phyloP scores from a whole-genome alignment of 2,797 vertebrate species.

The Nyctibius grandis region DNA sequence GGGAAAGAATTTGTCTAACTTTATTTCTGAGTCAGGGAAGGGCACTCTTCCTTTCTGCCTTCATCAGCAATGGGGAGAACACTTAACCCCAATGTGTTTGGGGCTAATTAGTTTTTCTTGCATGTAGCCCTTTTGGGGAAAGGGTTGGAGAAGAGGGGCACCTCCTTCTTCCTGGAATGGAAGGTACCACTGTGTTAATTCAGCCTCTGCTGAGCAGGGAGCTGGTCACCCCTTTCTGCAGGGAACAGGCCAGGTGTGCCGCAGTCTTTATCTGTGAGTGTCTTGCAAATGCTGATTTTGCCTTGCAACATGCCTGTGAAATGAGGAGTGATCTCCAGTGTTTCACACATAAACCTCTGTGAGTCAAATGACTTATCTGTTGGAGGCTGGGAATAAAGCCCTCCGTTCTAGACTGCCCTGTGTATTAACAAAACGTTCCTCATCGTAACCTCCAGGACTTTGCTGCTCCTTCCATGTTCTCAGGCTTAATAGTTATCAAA shows the following conservation, averaged over 20 bases:
- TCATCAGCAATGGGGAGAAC: not conserved
- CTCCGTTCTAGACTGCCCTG: accelerated
- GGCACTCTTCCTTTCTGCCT: not conserved
- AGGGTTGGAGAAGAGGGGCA: not conserved
- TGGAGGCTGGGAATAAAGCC: not conserved
- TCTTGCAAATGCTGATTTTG: not conserved
- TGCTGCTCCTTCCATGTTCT: not conserved
- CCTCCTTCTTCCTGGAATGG: not conserved
- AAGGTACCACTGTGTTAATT: not conserved
- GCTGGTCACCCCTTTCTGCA: not conserved
- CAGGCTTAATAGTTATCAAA: not conserved
- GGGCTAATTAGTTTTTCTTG: not conserved
- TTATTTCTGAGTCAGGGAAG: not conserved
- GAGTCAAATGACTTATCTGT: not conserved
- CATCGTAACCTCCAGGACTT: accelerated
- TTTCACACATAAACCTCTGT: not conserved
- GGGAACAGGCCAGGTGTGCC: not conserved
- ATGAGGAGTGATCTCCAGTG: accelerated
- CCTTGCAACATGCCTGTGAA: not conserved
- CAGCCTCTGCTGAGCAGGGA: not conserved
- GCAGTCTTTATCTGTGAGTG: not conserved
- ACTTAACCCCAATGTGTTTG: not conserved
- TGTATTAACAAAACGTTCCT: not conserved
- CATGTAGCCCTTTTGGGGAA: not conserved
- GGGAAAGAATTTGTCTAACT: not conserved